phyloP scores from a whole-genome alignment of 1,140 invertebrate species.

The Luehdorfia chinensis region DNA sequence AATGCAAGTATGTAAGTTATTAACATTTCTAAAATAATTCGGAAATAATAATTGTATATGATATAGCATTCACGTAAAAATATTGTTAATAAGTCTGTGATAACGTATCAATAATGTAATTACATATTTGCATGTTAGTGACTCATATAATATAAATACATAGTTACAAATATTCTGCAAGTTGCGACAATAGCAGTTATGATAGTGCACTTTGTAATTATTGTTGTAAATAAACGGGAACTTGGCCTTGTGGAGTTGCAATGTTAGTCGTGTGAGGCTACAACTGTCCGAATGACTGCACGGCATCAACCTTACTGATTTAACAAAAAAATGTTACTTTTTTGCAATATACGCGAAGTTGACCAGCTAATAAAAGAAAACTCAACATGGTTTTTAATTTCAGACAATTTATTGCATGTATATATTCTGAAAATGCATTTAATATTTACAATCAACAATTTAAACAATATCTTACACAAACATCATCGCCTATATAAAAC shows the following conservation, averaged over 20 bases:
- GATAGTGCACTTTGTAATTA: slow-evolving; percentile 70
- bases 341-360: slow-evolving; percentile 37
- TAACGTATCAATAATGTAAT: slow-evolving; percentile 56
- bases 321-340: slow-evolving; percentile 10
- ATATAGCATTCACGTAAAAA: slow-evolving; percentile 66
- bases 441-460: slow-evolving; percentile 71
- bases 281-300: slow-evolving; percentile 65
- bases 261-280: slow-evolving; percentile 74
- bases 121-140: slow-evolving; percentile 78
- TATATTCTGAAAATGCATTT: slow-evolving; percentile 74
- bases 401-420: slow-evolving; percentile 75
- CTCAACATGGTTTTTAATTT: slow-evolving; percentile 55
- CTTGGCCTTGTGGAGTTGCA: slow-evolving; percentile 77
- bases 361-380: slow-evolving; percentile 55
- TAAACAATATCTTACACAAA: slow-evolving; percentile 70
- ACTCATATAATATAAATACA: slow-evolving; percentile 77
- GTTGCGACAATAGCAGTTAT: slow-evolving; percentile 71
- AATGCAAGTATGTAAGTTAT: slow-evolving; percentile 75
- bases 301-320: slow-evolving; percentile 71
- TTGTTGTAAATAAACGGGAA: slow-evolving; percentile 67
- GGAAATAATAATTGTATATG: slow-evolving; percentile 56
- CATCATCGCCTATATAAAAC: slow-evolving; percentile 57
- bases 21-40: slow-evolving; percentile 55
- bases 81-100: slow-evolving; percentile 69
- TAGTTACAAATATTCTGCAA: slow-evolving; percentile 74